Evolutionary conservation across 2,797 vertebrate species (phyloP).

Genomic region (Pseudochaenichthys georgianus): DNA sequence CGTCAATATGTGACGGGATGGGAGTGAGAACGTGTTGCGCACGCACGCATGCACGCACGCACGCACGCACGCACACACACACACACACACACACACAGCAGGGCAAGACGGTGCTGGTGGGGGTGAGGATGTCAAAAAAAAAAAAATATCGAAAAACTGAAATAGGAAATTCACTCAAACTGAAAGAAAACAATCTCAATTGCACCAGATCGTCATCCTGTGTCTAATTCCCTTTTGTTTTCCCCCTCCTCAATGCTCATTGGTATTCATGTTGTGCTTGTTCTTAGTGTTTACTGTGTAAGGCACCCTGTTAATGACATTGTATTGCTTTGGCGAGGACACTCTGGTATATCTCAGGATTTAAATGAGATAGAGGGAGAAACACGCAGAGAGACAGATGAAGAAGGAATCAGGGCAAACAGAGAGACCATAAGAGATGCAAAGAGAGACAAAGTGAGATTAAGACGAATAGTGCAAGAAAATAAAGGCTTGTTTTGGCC

Average conservation of each 20-base stretch:
- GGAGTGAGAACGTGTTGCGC: too few relatives aligned
- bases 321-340: constrained; percentile 28
- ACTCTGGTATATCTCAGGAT: constrained; percentile 43
- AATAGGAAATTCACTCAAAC: constrained; percentile 4
- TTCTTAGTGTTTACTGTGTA: constrained; percentile 41
- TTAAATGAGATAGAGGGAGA: constrained; percentile 20
- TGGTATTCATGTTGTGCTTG: constrained; percentile 34
- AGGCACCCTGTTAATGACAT: constrained; percentile 33
- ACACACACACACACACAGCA: not conserved
- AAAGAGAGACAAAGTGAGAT: constrained; percentile 26
- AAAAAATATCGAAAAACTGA: not conserved
- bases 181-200: constrained; percentile 13
- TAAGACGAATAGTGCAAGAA: constrained; percentile 19
- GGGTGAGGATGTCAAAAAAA: constrained; percentile 15
- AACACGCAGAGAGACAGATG: not conserved
- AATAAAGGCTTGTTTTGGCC: constrained; percentile 25
- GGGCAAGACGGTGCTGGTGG: not conserved
- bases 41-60: not conserved
- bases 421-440: constrained; percentile 8
- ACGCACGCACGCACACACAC: not conserved
- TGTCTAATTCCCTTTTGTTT: constrained; percentile 13
- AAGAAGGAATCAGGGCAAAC: constrained; percentile 9
- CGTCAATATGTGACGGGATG: too few relatives aligned
- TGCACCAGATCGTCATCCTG: constrained; percentile 6
- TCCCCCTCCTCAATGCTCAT: constrained; percentile 22